Percentiles rank a stretch among this genome's conserved stretches.
Evolutionary conservation across 2,888 invertebrate genomes (phyloP).

Genomic region (Ophioninae sp.): DNA sequence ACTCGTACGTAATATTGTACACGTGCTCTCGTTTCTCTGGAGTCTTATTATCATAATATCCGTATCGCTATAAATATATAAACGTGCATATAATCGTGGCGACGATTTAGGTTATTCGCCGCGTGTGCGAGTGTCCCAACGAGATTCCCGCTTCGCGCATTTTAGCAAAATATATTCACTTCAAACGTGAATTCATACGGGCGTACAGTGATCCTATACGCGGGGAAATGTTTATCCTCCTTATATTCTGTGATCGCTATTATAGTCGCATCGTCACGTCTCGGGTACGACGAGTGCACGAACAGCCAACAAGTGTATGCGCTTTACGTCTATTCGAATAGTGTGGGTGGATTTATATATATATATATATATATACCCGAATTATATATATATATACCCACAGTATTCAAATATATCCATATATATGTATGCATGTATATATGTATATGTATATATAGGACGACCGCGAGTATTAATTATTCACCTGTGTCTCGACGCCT

Average conservation of each 20-base stretch:
- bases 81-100: too few species aligned
- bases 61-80: too few species aligned
- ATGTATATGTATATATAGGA: conserved; percentile 11
- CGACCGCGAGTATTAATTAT: conserved; percentile 51
- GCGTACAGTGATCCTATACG: background rate
- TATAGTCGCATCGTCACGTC: conserved; percentile 56
- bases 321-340: too few species aligned
- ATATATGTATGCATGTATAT: conserved; percentile 3
- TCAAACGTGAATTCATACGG: background rate
- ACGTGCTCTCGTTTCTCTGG: conserved; percentile 40
- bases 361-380: too few species aligned
- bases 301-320: too few species aligned
- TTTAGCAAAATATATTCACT: conserved; percentile 11
- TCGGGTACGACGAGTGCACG: conserved; percentile 19
- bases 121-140: too few species aligned
- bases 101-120: too few species aligned
- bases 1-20: background rate
- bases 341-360: too few species aligned
- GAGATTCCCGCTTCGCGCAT: background rate
- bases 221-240: conserved; percentile 34
- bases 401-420: too few species aligned
- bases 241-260: conserved; percentile 34
- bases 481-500: conserved; percentile 43
- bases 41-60: conserved; percentile 13
- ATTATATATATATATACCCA: too few species aligned